Evolutionary conservation across 2,797 vertebrate species (phyloP).

Genomic region (Galago senegalensis): DNA sequence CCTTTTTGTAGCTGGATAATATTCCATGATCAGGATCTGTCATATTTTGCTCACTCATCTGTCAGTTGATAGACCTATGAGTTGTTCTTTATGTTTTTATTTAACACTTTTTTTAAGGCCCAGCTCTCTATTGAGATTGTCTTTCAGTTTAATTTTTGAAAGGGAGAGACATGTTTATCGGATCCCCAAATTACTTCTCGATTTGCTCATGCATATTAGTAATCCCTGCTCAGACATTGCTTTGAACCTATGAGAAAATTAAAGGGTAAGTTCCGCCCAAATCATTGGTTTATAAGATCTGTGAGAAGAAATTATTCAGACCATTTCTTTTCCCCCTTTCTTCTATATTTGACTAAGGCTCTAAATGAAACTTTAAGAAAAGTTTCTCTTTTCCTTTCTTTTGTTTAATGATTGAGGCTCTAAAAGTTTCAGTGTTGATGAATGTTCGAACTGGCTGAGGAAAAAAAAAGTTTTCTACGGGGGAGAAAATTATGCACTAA

Average conservation of each 20-base stretch:
- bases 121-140: background rate
- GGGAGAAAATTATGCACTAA: constrained; percentile 56
- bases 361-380: background rate
- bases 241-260: constrained; percentile 25
- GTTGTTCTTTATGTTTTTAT: background rate
- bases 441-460: constrained; percentile 56
- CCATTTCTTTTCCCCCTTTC: constrained; percentile 54
- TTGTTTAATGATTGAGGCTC: constrained; percentile 76
- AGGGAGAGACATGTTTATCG: background rate
- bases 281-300: background rate
- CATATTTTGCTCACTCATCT: background rate
- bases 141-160: background rate
- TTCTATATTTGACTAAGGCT: constrained; percentile 71
- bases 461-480: background rate
- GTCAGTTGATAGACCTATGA: background rate
- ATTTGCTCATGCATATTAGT: background rate
- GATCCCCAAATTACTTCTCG: background rate
- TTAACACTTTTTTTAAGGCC: background rate
- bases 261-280: background rate
- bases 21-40: rapidly evolving
- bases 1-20: background rate
- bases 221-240: background rate
- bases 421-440: constrained; percentile 50
- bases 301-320: constrained; percentile 38
- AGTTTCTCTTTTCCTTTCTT: background rate